These are phyloP conservation scores for Hypotaenidia philippensis DNA, from an alignment of 2,797 vertebrate species.

Conservation along the genomic window DNA sequence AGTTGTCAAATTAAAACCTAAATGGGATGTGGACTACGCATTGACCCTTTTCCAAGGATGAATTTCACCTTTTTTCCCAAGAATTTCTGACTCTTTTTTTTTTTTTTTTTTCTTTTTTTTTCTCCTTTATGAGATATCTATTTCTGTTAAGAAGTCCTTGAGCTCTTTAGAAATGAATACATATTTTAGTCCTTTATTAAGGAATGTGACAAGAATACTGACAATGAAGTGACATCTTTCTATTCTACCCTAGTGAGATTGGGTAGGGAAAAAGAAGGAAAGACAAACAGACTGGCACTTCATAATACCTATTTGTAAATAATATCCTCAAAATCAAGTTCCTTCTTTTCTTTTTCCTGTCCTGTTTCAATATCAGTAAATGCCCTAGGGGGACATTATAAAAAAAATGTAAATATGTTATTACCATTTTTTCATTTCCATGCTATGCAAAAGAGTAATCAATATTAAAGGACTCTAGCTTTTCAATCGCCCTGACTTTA, in stretches of 20 bases:
- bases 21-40: neutral
- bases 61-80: neutral
- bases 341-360: neutral
- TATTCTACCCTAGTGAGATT: neutral
- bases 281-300: neutral
- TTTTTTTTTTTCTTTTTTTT: neutral
- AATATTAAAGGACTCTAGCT: neutral
- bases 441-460: neutral
- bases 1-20: neutral
- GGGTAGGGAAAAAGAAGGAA: neutral
- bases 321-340: neutral
- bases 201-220: neutral
- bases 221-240: neutral
- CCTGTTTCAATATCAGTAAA: neutral
- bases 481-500: slow-evolving; percentile 36
- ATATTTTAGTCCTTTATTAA: neutral
- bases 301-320: neutral
- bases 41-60: neutral
- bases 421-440: neutral
- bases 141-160: neutral
- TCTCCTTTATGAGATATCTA: neutral
- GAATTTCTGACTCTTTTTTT: neutral
- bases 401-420: neutral
- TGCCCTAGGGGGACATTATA: neutral
- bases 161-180: neutral